Evolutionary conservation across 1,140 invertebrate genomes (phyloP), one percentile per base, ranked within the genome.

Genomic region (Bicyclus anynana): DNA sequence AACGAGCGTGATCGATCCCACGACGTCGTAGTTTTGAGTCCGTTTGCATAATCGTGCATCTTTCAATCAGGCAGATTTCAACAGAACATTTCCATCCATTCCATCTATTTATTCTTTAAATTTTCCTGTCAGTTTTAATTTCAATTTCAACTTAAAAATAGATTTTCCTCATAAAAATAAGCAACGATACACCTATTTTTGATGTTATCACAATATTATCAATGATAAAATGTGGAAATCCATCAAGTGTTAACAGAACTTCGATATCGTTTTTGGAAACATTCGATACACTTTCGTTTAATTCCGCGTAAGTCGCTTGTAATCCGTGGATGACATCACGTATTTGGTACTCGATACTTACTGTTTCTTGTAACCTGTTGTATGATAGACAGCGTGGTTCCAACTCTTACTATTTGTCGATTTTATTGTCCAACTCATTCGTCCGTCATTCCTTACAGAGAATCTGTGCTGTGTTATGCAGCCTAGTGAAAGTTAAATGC

Each of bases 361-460:
- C 54, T 46, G 46, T 38, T 13, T 46, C 13, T 12, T 35, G 18
- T 23, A 37, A 47, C 29, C 33, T 60, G 5, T 5, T 12, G 26
- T 35, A 48, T 35, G 14, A 50, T 38, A 64, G 61, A 67, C 61
- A 33, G 65, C 51, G 33, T 60, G 59, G 59, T 51, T 33, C 29
- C 52, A 33, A 50, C 27, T 52, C 50, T 37, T 27, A 49, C 47
- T 38, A 48, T 35, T 54, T 23, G 7, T 37, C 3, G 16, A 14
- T 12, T 17, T 1, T 23, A 4, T 23, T 23, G 23, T 4, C 23
- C 3, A 23, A 2, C 23, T 23, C 23, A 2, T 23, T 23, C 3
- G 23, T 7, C 2, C 23, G 23, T n/a, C n/a, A n/a, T n/a, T n/a
- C n/a, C n/a, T n/a, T n/a, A n/a, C n/a, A n/a, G n/a, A n/a, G n/a